Base-by-base conservation (phyloP, 2,113 vertebrate genomes). In the Varanus salvator region DNA sequence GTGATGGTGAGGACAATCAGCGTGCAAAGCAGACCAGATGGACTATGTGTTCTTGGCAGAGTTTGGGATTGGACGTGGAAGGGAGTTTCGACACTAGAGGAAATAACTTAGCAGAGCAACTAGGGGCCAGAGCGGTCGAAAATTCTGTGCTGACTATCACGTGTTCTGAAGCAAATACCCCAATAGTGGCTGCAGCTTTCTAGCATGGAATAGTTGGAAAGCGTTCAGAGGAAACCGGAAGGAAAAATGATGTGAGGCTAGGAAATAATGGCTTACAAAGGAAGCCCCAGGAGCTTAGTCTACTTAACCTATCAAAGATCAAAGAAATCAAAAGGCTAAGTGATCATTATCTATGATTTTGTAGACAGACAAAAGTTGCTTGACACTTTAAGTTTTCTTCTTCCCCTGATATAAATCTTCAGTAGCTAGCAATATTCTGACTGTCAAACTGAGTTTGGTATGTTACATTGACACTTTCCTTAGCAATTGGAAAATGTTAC, bases 221-320 rank as follows among this genome's bases (percentile, higher is more conserved):
- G 80, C 57, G 25, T 38, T 83, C 19, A 64, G 64, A 7, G 27
- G 3, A 71, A 69, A 27, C 25, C 14, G 66, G 29, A 14, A 34
- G 17, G 57, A 38, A 64, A 66, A 21, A 78, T 50, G 12, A 82
- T 66, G 38, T 84, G 23, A 84, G 31, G 38, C 66, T 44, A 84
- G 66, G n/a, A 34, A 60, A 57, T 27, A 23, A 34, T 60, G n/a
- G 31, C 11, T 44, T 15, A 38, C n/a, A 86, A 57, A 60, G 71
- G 12, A 1, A 72, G 27, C 44, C 48, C 54, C 68, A 60, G 60
- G 54, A 76, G 52, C 34, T 60, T 52, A 27, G 34, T 44, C n/a
- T 76, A 64, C 54, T 86, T 86, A 86, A 86, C 52, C 76, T 86
- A 76, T 86, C 85, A 76, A 60, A 76, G 85, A 34, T 54, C 29